Conservation (phyloP, 2,888 invertebrate genomes). For the Nephrocerus scutellatus region DNA sequence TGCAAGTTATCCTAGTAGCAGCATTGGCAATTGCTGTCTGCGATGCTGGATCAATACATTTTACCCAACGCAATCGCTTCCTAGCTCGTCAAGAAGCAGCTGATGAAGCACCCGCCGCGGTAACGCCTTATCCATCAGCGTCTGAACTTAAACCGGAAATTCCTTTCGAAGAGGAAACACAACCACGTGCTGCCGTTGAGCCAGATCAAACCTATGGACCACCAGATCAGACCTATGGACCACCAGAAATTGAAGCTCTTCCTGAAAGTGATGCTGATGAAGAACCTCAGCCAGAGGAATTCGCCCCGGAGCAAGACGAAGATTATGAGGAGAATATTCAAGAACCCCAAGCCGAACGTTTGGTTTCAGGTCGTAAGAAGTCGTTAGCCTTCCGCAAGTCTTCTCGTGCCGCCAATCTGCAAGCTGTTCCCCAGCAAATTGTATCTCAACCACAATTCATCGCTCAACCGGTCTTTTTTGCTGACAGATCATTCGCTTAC, state of each 20-base stretch:
- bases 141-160: constrained; percentile 22
- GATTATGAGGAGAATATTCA: too few relatives aligned
- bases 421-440: too few relatives aligned
- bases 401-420: too few relatives aligned
- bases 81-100: constrained; percentile 22
- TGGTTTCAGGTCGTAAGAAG: too few relatives aligned
- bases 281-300: constrained; percentile 1
- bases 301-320: too few relatives aligned
- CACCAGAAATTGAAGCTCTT: too few relatives aligned
- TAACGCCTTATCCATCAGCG: constrained; percentile 23
- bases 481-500: too few relatives aligned
- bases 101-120: constrained; percentile 14
- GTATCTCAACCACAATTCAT: too few relatives aligned
- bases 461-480: too few relatives aligned
- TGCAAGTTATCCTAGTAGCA: constrained; percentile 29
- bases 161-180: constrained; percentile 20
- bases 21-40: constrained; percentile 14
- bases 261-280: background rate
- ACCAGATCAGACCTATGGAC: constrained; percentile 1
- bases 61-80: constrained; percentile 17
- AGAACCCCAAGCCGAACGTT: too few relatives aligned
- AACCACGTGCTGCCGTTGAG: background rate
- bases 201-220: background rate
- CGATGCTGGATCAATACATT: constrained; percentile 15
- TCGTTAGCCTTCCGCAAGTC: too few relatives aligned